Evolutionary conservation across 2,888 invertebrate species (phyloP).

Genomic region (Drosophila diplacantha): DNA sequence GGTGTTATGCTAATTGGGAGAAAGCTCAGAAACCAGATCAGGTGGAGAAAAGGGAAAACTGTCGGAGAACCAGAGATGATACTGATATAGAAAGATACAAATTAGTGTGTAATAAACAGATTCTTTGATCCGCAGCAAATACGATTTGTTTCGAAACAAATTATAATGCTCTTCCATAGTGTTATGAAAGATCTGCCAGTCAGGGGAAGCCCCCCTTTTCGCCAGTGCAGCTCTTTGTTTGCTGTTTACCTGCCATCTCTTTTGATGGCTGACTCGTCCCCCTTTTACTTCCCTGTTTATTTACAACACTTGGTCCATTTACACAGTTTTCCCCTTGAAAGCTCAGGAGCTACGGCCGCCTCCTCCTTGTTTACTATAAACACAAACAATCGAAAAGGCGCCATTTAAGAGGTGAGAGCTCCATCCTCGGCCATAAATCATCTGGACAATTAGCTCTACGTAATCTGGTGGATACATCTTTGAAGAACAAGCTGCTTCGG

Average conservation of each 20-base stretch:
- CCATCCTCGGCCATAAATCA: slow-evolving; percentile 33
- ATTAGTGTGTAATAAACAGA: slow-evolving; percentile 6
- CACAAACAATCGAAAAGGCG: slow-evolving; percentile 27
- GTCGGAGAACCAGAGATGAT: slow-evolving; percentile 1
- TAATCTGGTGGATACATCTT: slow-evolving; percentile 9
- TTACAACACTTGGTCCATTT: slow-evolving; percentile 26
- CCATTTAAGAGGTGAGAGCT: slow-evolving; percentile 17
- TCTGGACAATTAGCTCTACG: slow-evolving; percentile 35
- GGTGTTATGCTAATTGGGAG: slow-evolving; percentile 38
- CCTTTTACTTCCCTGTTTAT: slow-evolving; percentile 20
- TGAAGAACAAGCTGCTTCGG: slow-evolving; percentile 13
- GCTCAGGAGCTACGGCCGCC: background rate
- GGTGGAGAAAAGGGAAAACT: background rate
- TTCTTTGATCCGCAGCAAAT: slow-evolving; percentile 5
- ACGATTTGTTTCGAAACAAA: slow-evolving; percentile 10
- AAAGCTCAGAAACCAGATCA: slow-evolving; percentile 28
- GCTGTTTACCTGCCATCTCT: slow-evolving; percentile 5
- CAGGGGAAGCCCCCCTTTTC: slow-evolving; percentile 1
- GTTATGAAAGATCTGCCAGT: slow-evolving; percentile 13
- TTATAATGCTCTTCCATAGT: background rate
- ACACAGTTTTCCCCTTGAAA: slow-evolving; percentile 14
- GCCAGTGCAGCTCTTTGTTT: slow-evolving; percentile 9
- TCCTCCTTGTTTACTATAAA: slow-evolving; percentile 17
- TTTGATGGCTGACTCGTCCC: slow-evolving; percentile 16
- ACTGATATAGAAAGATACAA: slow-evolving; percentile 7